Percentiles rank a stretch among this genome's conserved stretches.
Conservation (phyloP, 2,797 vertebrate species). For the Helostoma temminkii region DNA sequence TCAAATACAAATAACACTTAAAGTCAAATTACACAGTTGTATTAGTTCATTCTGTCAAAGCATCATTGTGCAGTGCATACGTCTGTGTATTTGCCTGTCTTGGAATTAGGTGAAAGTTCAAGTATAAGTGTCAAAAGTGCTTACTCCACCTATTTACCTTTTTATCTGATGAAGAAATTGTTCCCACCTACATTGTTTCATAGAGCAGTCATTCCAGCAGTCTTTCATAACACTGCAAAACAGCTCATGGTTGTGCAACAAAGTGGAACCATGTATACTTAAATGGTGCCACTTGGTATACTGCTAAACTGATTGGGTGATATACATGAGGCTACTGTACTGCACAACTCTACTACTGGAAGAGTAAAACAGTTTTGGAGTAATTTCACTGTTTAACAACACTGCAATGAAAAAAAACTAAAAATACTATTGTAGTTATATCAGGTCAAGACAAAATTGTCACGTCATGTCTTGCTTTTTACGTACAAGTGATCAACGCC, state of each 20-base stretch:
- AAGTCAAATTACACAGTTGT: too few species aligned
- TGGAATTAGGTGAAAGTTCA: slow-evolving; percentile 25
- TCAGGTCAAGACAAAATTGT: not conserved
- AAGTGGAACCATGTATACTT: not conserved
- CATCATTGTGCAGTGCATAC: not conserved
- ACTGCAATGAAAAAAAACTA: not conserved
- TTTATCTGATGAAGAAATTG: slow-evolving; percentile 14
- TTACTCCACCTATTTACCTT: slow-evolving; percentile 29
- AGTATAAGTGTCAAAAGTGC: not conserved
- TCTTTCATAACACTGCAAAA: slow-evolving; percentile 7
- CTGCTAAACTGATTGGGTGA: not conserved
- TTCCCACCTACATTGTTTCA: not conserved
- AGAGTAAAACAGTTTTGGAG: not conserved
- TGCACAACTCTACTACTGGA: not conserved
- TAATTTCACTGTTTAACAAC: not conserved
- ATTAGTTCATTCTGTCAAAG: too few species aligned
- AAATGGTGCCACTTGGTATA: too few species aligned
- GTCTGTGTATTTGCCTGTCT: not conserved
- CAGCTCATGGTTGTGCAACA: not conserved
- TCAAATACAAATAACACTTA: too few species aligned
- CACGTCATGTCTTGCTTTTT: not conserved
- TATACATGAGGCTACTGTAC: not conserved
- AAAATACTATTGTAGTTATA: not conserved
- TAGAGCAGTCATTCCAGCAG: slow-evolving; percentile 6
- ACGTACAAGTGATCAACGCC: too few species aligned